These are phyloP conservation scores for Montipora cactus DNA, from an alignment of 64 coral and sea anemone species.

Conservation along the genomic window DNA sequence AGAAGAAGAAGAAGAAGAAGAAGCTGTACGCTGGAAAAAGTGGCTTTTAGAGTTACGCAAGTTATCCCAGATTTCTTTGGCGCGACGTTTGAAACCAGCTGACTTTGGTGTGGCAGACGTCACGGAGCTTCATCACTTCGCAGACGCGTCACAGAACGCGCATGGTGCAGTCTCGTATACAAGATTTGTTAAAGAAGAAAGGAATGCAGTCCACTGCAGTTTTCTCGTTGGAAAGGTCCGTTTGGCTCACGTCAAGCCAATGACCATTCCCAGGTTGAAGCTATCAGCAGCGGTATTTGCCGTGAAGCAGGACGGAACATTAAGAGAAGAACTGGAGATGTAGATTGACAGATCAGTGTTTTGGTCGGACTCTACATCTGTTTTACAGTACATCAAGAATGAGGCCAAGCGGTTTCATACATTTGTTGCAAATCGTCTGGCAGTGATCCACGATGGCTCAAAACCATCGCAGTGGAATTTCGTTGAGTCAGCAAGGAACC, in stretches of 20 bases:
- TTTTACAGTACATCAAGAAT: constrained; percentile 5
- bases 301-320: neutral
- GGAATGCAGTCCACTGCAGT: neutral
- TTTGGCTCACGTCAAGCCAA: constrained; percentile 12
- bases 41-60: neutral
- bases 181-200: constrained; percentile 1
- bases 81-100: neutral
- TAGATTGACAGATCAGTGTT: neutral
- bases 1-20: neutral
- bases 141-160: constrained; percentile 5
- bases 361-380: constrained; percentile 2
- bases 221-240: constrained; percentile 7
- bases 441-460: neutral
- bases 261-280: constrained; percentile 1
- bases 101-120: neutral
- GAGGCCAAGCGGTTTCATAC: neutral
- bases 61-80: neutral
- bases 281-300: constrained; percentile 2
- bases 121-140: no score
- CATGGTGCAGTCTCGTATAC: neutral
- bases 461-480: neutral
- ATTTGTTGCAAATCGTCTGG: neutral
- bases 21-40: neutral
- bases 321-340: neutral
- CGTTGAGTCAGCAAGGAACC: neutral